Percentiles rank a stretch among this genome's conserved stretches.
These are phyloP conservation scores for Blastobasis adustella DNA, from an alignment of 2,888 invertebrate species.

Conservation along the genomic window DNA sequence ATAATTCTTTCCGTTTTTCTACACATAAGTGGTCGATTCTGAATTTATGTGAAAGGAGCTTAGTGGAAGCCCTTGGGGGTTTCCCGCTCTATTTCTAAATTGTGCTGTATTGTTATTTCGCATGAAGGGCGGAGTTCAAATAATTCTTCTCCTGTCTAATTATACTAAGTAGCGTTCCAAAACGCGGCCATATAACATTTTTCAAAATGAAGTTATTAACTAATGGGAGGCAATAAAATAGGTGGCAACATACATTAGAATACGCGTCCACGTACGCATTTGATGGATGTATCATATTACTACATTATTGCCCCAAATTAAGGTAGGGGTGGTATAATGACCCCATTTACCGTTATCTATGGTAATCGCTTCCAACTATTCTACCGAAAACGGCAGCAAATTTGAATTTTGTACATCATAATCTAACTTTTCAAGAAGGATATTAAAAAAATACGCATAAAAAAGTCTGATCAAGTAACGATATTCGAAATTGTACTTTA, in stretches of 20 bases:
- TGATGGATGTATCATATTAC: constrained; percentile 59
- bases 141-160: constrained; percentile 38
- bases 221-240: constrained; percentile 56
- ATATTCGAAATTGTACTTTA: constrained; percentile 19
- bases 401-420: constrained; percentile 68
- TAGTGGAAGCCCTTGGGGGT: constrained; percentile 42
- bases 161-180: constrained; percentile 30
- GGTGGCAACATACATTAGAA: constrained; percentile 35
- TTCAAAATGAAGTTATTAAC: constrained; percentile 46
- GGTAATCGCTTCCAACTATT: constrained; percentile 52
- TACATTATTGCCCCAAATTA: constrained; percentile 44
- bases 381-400: constrained; percentile 51
- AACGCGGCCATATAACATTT: constrained; percentile 11
- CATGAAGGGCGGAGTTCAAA: constrained; percentile 36
- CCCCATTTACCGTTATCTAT: constrained; percentile 61
- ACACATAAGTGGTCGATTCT: constrained; percentile 49
- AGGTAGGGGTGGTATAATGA: constrained; percentile 57
- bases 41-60: constrained; percentile 53
- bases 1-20: constrained; percentile 31
- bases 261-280: constrained; percentile 36
- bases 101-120: constrained; percentile 36
- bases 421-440: constrained; percentile 40
- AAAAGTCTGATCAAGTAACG: constrained; percentile 17
- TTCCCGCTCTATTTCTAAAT: constrained; percentile 51
- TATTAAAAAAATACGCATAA: constrained; percentile 26